These are phyloP conservation scores for Thunnus maccoyii DNA, from an alignment of 2,113 vertebrate species.

Conservation along the genomic window DNA sequence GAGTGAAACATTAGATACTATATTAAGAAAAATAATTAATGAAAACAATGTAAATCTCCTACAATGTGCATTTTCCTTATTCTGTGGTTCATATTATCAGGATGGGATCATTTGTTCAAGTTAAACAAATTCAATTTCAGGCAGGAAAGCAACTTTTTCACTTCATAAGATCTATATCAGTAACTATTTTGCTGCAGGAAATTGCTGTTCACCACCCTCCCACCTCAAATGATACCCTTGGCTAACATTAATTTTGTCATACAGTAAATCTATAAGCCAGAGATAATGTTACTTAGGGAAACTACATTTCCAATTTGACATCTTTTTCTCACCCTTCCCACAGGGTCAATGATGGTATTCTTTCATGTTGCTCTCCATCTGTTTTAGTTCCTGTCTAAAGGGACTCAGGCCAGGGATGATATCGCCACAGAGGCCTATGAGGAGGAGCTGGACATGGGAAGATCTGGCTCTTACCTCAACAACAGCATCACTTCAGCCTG, in stretches of 20 bases:
- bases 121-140: not conserved
- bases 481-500: constrained; percentile 98
- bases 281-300: not conserved
- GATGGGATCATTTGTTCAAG: not conserved
- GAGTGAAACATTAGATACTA: not conserved
- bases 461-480: constrained; percentile 97
- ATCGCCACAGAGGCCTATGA: constrained; percentile 97
- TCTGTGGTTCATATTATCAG: not conserved
- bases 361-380: constrained; percentile 34
- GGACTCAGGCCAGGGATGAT: constrained; percentile 94
- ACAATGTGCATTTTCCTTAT: not conserved
- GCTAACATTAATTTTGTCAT: not conserved
- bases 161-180: not conserved
- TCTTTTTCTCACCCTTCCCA: not conserved
- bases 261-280: not conserved
- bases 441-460: constrained; percentile 97
- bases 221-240: not conserved
- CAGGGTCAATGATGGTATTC: not conserved
- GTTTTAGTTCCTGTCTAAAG: constrained; percentile 92
- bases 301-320: not conserved
- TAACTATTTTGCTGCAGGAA: not conserved
- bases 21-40: not conserved
- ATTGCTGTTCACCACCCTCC: not conserved
- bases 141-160: not conserved
- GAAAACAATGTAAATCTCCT: not conserved